Conservation (phyloP, 37 sponge, comb jelly and placozoan genomes). For the Cladorhizidae sp. region DNA sequence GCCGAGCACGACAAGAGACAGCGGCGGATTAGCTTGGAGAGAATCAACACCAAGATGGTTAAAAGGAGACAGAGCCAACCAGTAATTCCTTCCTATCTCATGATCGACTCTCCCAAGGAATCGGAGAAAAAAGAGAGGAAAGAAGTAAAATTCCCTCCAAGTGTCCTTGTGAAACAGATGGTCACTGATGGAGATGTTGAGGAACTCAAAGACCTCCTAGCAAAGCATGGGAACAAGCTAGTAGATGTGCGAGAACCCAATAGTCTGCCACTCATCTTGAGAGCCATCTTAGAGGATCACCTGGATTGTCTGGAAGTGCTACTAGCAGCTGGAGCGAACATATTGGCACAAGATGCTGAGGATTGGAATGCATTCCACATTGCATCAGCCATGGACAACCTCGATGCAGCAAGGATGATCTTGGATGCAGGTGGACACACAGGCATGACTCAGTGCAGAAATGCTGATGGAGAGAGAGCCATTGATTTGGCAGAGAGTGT, state of each 20-base stretch:
- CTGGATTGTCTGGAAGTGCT: constrained; percentile 43
- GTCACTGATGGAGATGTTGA: constrained; percentile 64
- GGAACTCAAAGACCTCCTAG: constrained; percentile 52
- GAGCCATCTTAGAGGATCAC: constrained; percentile 67
- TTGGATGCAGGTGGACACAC: constrained; percentile 9
- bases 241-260: constrained; percentile 59
- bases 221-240: constrained; percentile 28
- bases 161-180: constrained; percentile 62
- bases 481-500: constrained; percentile 67
- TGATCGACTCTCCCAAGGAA: not conserved
- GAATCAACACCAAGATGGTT: not conserved
- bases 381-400: constrained; percentile 71
- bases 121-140: constrained; percentile 31
- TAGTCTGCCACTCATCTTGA: constrained; percentile 64
- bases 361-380: constrained; percentile 75
- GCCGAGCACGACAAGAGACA: not conserved
- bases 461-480: constrained; percentile 64
- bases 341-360: constrained; percentile 50
- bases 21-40: constrained; percentile 22
- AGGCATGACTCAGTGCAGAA: constrained; percentile 30
- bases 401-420: constrained; percentile 60
- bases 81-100: constrained; percentile 12
- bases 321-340: constrained; percentile 61
- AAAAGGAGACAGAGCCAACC: constrained; percentile 32
- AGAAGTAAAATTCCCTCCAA: constrained; percentile 53